These are phyloP conservation scores for Drosophila kurseongensis DNA, from an alignment of 1,140 invertebrate species.

Conservation along the genomic window DNA sequence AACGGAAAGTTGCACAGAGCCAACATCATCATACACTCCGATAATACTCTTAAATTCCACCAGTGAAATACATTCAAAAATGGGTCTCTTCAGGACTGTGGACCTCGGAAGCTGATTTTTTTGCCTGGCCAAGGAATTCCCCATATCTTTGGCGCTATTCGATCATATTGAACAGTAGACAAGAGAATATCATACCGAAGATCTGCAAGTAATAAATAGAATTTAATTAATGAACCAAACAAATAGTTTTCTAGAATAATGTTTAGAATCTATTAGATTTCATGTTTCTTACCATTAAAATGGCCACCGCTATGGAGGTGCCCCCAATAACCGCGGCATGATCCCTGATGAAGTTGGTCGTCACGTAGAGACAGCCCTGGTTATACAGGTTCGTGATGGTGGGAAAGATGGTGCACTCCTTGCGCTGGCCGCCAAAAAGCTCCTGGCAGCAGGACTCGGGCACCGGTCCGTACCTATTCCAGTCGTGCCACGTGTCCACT, in stretches of 20 bases:
- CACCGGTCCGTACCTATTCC: conserved; percentile 91
- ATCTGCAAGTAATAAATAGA: conserved; percentile 70
- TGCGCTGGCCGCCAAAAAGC: conserved; percentile 88
- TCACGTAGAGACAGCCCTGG: conserved; percentile 90
- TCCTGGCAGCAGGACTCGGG: conserved; percentile 93
- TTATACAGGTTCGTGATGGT: conserved; percentile 88
- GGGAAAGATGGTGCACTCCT: conserved; percentile 87
- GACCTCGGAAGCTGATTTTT: conserved; percentile 2
- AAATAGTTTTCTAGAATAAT: too few relatives aligned
- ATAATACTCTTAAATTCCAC: conserved; percentile 69
- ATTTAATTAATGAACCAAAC: too few relatives aligned
- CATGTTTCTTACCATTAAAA: conserved; percentile 87
- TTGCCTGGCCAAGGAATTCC: conserved; percentile 11
- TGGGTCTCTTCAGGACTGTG: conserved; percentile 44
- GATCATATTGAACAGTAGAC: conserved; percentile 90
- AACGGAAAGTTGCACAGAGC: conserved; percentile 26
- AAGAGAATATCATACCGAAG: conserved; percentile 90
- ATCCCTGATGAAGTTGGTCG: conserved; percentile 89
- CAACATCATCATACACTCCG: conserved; percentile 42
- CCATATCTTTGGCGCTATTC: conserved; percentile 85
- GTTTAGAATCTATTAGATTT: background rate
- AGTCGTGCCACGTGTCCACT: conserved; percentile 90
- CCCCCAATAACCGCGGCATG: conserved; percentile 92
- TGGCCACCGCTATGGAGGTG: conserved; percentile 92
- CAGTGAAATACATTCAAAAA: conserved; percentile 38